Conservation (phyloP, 2,113 vertebrate genomes). For the Rhineura floridana region DNA sequence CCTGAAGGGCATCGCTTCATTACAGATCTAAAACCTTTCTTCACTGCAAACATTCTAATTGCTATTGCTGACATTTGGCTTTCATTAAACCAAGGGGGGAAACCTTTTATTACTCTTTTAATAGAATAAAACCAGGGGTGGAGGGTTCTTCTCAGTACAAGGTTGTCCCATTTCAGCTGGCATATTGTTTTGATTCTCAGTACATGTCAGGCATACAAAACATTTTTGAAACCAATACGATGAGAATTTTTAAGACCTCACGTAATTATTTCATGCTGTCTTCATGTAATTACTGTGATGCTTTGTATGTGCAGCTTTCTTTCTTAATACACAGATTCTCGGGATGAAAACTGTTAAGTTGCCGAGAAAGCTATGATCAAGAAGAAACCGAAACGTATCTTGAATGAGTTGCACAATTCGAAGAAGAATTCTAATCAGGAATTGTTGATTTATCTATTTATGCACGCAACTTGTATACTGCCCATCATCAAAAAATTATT, state of each 20-base stretch:
- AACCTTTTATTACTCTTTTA: conserved; percentile 35
- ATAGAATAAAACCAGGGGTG: conserved; percentile 32
- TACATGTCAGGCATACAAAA: conserved; percentile 9
- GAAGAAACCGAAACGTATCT: background rate
- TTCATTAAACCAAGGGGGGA: conserved; percentile 28
- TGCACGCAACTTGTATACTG: background rate
- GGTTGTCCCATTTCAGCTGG: conserved; percentile 9
- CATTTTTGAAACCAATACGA: conserved; percentile 33
- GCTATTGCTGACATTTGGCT: conserved; percentile 31
- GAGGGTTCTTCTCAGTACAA: background rate
- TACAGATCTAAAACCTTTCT: conserved; percentile 32
- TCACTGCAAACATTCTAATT: conserved; percentile 40
- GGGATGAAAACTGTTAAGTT: conserved; percentile 1
- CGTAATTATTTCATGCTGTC: conserved; percentile 30
- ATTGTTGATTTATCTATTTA: background rate
- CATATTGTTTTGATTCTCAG: conserved; percentile 28
- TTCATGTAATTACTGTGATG: conserved; percentile 10
- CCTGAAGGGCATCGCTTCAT: background rate
- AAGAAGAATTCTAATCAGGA: background rate
- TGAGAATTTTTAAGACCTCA: conserved; percentile 3
- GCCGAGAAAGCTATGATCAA: background rate
- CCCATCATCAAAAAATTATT: background rate
- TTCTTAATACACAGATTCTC: background rate
- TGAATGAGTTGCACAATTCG: background rate
- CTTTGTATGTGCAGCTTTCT: background rate